Evolutionary conservation across 2,888 invertebrate species (phyloP), one percentile per base, ranked within the genome.

Genomic region (Apodemia mormo): DNA sequence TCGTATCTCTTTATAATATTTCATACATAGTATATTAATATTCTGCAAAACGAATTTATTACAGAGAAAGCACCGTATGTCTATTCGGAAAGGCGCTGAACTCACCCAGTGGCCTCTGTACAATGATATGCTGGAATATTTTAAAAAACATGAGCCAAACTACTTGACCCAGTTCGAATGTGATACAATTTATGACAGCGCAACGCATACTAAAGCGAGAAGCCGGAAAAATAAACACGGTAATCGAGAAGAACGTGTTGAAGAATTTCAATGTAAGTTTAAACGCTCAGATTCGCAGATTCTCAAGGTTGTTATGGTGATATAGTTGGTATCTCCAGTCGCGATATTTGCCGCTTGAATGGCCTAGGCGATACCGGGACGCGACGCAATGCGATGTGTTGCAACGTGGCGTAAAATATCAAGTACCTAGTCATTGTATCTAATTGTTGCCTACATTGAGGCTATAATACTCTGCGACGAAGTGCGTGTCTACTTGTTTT

Each of bases 231-330:
- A 74, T 29, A 77, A 74, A 22, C 76, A 73, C 4, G 77, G 79
- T 33, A 77, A 71, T 8, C 80, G 81, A 73, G 84, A 83, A 52
- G 52, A 69, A 37, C 66, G 30, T n/a, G 82, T 81, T 67, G 83
- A 82, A 69, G 91, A 90, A 67, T 92, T 92, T 79, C 88, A 89
- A 71, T 93, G 92, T 92, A 76, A 87, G 88, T 83, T 65, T 65
- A 64, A 3, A 6, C 29, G 22, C 22, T 22, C 22, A 22, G 22
- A 22, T 22, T 22, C 22, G 22, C 22, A 22, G 22, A 22, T 22
- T 22, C 22, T 22, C 22, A 22, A 22, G 22, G 22, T 22, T 22
- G 22, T 22, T 22, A 22, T 22, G 22, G 22, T 22, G 0, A 22
- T 22, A 22, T 22, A 22, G 22, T 22, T 22, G 22, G 22, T 22